These are phyloP conservation scores for Mesaphorura yosii DNA, from an alignment of 1,140 invertebrate species.

Conservation along the genomic window DNA sequence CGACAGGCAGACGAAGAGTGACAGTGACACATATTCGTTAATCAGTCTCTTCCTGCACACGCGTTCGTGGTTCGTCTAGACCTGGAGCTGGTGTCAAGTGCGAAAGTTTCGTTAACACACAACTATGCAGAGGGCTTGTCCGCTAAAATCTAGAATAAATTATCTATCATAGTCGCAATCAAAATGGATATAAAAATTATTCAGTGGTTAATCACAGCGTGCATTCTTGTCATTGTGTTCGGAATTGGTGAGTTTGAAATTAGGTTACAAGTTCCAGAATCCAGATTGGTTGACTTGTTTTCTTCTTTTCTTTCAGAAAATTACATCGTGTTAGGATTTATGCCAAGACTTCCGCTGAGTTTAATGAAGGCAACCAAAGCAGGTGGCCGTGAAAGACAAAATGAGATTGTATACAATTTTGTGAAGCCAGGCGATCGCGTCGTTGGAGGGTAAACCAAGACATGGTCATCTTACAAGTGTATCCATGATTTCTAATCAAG, in stretches of 20 bases:
- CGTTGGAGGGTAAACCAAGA: too few relatives aligned
- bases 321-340: neutral
- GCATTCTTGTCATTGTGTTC: constrained; percentile 11
- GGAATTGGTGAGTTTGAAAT: constrained; percentile 13
- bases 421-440: constrained; percentile 14
- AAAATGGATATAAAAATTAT: neutral
- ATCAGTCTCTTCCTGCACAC: too few relatives aligned
- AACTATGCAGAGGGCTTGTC: too few relatives aligned
- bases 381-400: neutral
- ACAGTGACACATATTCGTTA: too few relatives aligned
- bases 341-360: constrained; percentile 8
- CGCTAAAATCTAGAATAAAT: too few relatives aligned
- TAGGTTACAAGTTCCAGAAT: neutral
- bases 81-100: too few relatives aligned
- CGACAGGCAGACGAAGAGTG: too few relatives aligned
- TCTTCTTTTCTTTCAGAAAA: constrained; percentile 1
- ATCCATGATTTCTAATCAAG: neutral
- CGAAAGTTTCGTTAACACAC: too few relatives aligned
- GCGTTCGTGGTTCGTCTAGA: too few relatives aligned
- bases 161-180: neutral
- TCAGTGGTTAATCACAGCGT: constrained; percentile 4
- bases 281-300: constrained; percentile 1
- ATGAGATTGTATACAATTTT: constrained; percentile 4
- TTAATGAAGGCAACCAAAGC: neutral
- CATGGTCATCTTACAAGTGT: neutral